phyloP scores from a whole-genome alignment of 2,113 vertebrate genomes.

The Fukomys damarensis region DNA sequence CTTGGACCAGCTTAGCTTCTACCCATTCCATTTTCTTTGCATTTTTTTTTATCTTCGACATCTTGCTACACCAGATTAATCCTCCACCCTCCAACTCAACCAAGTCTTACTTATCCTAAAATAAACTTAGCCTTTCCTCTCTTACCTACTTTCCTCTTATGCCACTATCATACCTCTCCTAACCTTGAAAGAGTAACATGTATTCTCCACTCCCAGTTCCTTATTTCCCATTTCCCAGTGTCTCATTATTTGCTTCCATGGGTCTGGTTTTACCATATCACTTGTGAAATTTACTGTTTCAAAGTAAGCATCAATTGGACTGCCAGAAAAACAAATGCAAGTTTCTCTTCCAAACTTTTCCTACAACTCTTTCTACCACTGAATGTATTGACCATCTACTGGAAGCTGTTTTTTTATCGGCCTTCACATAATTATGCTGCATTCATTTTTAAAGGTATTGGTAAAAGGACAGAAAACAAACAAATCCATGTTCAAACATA shows the following conservation, averaged over 20 bases:
- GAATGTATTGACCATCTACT: not conserved
- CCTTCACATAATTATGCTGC: not conserved
- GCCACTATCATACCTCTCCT: not conserved
- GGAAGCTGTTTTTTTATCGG: not conserved
- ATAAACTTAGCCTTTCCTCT: not conserved
- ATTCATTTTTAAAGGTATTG: not conserved
- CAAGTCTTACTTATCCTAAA: not conserved
- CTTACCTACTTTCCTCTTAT: not conserved
- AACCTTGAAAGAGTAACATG: not conserved
- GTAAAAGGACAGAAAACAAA: not conserved
- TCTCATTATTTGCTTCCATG: not conserved
- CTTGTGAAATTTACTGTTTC: not conserved
- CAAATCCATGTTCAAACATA: not conserved
- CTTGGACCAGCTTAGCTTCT: not conserved
- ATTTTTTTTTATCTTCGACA: not conserved
- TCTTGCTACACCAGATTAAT: not conserved
- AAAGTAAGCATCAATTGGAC: not conserved
- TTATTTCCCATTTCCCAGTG: not conserved
- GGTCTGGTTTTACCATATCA: not conserved
- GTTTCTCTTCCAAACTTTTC: not conserved
- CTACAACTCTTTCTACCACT: not conserved
- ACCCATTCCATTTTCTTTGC: not conserved
- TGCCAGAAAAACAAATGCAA: constrained; percentile 4
- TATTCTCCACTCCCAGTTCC: not conserved
- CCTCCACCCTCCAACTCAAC: not conserved